These are phyloP conservation scores for Columbina picui DNA, from an alignment of 2,113 vertebrate species.

Conservation along the genomic window DNA sequence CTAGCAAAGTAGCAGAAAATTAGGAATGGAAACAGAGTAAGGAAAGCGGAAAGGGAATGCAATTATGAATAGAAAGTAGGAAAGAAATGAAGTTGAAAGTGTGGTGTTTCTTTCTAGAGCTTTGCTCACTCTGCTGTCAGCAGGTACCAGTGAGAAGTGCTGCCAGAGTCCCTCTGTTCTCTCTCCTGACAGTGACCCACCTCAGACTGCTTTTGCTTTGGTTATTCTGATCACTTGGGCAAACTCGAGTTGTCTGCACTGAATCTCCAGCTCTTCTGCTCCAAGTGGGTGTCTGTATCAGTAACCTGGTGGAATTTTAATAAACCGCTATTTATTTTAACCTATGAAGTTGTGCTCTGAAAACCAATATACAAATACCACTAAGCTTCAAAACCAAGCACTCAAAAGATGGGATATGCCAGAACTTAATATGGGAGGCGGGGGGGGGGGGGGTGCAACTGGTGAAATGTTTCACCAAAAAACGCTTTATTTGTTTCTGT, in stretches of 20 bases:
- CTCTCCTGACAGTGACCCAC: background rate
- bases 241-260: background rate
- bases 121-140: background rate
- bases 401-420: background rate
- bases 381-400: background rate
- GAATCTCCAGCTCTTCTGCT: background rate
- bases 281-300: background rate
- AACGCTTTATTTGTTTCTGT: background rate
- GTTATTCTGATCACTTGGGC: background rate
- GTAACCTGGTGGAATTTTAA: background rate
- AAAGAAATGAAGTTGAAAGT: background rate
- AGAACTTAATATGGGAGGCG: background rate
- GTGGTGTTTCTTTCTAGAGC: background rate
- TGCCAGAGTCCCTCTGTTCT: background rate
- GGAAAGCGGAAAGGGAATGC: background rate
- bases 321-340: background rate
- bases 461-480: background rate
- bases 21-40: background rate
- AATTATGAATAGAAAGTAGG: background rate
- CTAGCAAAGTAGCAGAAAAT: background rate
- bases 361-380: background rate
- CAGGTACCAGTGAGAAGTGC: background rate
- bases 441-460: background rate
- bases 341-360: background rate
- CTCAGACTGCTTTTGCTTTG: background rate